Conservation (phyloP, 2,797 vertebrate species). For the Masticophis lateralis region DNA sequence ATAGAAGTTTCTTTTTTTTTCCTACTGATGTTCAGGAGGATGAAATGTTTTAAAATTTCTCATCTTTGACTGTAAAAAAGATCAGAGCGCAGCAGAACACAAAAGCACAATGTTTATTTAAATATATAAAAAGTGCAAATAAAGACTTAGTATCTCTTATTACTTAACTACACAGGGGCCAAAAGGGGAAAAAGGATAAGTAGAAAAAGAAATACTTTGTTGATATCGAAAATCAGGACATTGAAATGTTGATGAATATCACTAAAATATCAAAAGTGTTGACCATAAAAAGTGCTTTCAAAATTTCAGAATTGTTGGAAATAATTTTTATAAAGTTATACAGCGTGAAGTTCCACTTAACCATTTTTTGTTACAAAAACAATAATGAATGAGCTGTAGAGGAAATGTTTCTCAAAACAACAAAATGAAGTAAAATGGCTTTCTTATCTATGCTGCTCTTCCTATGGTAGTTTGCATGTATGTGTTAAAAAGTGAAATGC, state of each 20-base stretch:
- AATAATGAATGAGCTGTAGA: neutral
- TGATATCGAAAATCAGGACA: neutral
- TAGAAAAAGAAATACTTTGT: neutral
- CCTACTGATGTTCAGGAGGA: neutral
- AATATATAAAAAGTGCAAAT: neutral
- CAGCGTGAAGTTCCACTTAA: neutral
- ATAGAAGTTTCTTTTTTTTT: neutral
- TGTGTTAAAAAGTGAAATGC: neutral
- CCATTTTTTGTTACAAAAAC: neutral
- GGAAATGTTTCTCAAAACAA: neutral
- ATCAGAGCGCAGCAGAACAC: neutral
- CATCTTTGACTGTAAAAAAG: neutral
- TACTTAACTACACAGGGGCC: neutral
- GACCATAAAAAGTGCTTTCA: neutral
- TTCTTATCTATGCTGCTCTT: neutral
- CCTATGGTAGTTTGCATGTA: neutral
- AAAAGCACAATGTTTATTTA: constrained; percentile 29
- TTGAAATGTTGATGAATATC: constrained; percentile 5
- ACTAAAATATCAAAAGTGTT: neutral
- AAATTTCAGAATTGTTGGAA: neutral
- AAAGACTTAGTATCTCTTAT: constrained; percentile 1
- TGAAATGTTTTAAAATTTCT: neutral
- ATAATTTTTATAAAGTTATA: constrained; percentile 1
- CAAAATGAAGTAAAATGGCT: neutral
- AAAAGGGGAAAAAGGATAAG: neutral